Conservation (phyloP, 2,797 vertebrate species). For the Myiotriccus ornatus region DNA sequence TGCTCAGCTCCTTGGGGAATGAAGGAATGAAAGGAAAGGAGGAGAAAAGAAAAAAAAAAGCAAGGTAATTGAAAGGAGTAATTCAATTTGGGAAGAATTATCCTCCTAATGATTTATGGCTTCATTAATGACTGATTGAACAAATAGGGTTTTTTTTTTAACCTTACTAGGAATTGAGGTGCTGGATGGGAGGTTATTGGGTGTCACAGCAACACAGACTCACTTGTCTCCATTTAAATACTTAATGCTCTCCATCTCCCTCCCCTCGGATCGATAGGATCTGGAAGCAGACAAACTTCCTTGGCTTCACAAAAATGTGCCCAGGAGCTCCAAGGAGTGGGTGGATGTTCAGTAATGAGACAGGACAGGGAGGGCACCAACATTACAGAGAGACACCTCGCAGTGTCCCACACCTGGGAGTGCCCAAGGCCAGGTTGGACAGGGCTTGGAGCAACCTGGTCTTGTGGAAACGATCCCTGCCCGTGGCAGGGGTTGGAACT, state of each 20-base stretch:
- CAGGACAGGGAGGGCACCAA: not conserved
- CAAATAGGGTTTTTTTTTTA: not conserved
- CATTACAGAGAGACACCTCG: rapidly evolving
- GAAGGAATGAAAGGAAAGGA: not conserved
- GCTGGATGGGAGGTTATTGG: not conserved
- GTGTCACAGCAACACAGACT: not conserved
- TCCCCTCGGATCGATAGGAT: not conserved
- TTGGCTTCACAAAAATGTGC: not conserved
- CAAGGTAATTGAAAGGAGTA: constrained; percentile 42
- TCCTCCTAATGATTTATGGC: constrained; percentile 62
- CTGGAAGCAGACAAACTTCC: not conserved
- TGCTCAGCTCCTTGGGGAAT: not conserved
- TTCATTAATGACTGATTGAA: constrained; percentile 60
- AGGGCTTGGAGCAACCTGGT: not conserved
- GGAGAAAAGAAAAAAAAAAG: not conserved
- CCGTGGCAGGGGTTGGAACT: not conserved
- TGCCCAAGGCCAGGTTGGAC: not conserved
- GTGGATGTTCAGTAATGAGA: rapidly evolving
- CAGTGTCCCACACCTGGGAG: not conserved
- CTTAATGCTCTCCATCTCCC: not conserved
- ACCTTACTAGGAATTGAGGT: not conserved
- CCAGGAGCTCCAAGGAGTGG: not conserved
- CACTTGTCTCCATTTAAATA: constrained; percentile 35
- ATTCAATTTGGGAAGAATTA: constrained; percentile 55
- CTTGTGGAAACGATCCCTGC: not conserved